A percentile compares a stretch with the other conserved stretches of the same genome.
Evolutionary conservation across 2,888 invertebrate species (phyloP).

Genomic region (Athetis lepigone): DNA sequence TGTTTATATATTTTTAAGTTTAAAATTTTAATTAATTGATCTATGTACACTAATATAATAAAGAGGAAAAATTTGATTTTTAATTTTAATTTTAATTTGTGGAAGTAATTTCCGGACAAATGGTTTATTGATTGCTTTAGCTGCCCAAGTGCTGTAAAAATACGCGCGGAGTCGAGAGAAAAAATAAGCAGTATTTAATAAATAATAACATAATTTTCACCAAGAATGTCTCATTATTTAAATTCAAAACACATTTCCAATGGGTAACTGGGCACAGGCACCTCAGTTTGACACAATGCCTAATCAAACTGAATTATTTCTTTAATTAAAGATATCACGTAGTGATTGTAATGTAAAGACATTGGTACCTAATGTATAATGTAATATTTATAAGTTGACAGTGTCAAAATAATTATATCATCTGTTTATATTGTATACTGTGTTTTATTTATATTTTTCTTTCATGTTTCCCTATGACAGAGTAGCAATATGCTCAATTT

Average conservation of each 20-base stretch:
- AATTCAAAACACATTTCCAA: slow-evolving; percentile 55
- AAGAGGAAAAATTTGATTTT: too few species aligned
- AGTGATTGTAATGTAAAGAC: slow-evolving; percentile 72
- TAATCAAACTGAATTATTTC: slow-evolving; percentile 58
- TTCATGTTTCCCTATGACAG: too few species aligned
- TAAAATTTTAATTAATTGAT: slow-evolving; percentile 4
- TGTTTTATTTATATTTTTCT: slow-evolving; percentile 82
- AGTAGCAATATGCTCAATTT: too few species aligned
- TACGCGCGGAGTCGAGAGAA: too few species aligned
- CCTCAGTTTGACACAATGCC: slow-evolving; percentile 50
- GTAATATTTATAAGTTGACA: slow-evolving; percentile 84
- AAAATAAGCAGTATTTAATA: slow-evolving; percentile 17
- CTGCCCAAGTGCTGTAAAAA: too few species aligned
- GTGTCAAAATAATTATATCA: slow-evolving; percentile 88
- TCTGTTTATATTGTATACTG: slow-evolving; percentile 82
- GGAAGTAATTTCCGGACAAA: too few species aligned
- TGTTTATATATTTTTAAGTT: slow-evolving; percentile 23
- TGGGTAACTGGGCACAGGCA: slow-evolving; percentile 61
- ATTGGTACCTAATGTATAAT: slow-evolving; percentile 76
- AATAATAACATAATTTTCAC: slow-evolving; percentile 21
- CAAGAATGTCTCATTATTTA: slow-evolving; percentile 36
- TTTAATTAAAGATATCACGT: slow-evolving; percentile 67
- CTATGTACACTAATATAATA: too few species aligned
- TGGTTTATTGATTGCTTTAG: too few species aligned
- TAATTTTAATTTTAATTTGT: too few species aligned